Percentiles rank a stretch among this genome's conserved stretches.
These are phyloP conservation scores for Charina bottae DNA, from an alignment of 2,113 vertebrate species.

Conservation along the genomic window DNA sequence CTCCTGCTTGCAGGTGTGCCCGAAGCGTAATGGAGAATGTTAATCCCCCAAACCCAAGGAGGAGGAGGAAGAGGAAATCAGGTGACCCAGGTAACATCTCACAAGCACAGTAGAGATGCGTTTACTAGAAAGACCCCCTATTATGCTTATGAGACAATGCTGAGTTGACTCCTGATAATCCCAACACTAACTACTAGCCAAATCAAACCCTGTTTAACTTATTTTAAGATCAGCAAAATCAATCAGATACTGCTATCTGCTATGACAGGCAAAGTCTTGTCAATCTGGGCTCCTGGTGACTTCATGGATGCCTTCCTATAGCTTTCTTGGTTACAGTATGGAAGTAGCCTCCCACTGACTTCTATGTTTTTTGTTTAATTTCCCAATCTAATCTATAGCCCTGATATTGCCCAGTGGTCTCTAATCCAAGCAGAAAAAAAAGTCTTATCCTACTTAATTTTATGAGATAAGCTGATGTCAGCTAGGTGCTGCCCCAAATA, in stretches of 20 bases:
- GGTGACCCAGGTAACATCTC: no score
- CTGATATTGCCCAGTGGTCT: background rate
- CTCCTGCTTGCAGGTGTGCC: no score
- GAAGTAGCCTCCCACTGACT: background rate
- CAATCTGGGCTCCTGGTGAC: background rate
- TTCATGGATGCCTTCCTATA: background rate
- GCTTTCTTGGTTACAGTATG: background rate
- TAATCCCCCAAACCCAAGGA: no score
- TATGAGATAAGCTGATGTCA: no score
- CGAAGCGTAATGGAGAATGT: no score
- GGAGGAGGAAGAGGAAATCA: no score
- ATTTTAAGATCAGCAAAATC: slow-evolving; percentile 1
- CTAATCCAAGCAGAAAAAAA: background rate
- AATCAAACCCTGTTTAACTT: background rate
- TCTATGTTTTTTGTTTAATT: background rate
- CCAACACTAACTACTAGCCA: background rate
- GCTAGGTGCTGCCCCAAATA: no score
- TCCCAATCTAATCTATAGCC: background rate
- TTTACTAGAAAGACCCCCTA: no score
- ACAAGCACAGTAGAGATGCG: no score
- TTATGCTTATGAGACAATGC: no score
- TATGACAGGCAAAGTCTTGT: background rate
- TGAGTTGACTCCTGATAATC: no score
- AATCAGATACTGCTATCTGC: background rate
- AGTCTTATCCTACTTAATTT: no score